Base-by-base conservation (phyloP, 2,113 vertebrate species). In the Ictalurus furcatus region DNA sequence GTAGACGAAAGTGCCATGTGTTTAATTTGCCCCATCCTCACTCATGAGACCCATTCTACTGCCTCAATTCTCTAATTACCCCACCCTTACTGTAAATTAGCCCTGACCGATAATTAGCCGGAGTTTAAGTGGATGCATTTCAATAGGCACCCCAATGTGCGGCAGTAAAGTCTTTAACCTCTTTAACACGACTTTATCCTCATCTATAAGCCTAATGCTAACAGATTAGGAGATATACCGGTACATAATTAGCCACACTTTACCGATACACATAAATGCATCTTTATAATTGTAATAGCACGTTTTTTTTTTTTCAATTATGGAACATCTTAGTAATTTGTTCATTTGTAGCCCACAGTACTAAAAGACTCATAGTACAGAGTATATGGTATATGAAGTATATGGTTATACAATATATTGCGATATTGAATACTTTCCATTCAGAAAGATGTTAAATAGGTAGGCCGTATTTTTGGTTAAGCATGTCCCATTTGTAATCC, bases 51-150 rank as follows among this genome's bases (percentile, higher is more conserved):
- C 90, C 92, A 90, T 93, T 91, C 37, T 86, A 88, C 82, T 86
- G 37, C 90, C 89, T 94, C 92, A 93, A 93, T 93, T 92, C 93
- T 88, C 91, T 95, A 95, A 95, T 96, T 92, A 95, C 91, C 91
- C 91, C 30, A 91, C 92, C 91, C 92, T 93, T 91, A 94, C 94
- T 94, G 93, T 93, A 96, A 94, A 94, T 74, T 91, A 91, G 90
- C 84, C 92, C 92, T 93, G 94, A 90, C 91, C 92, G 90, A 89
- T 95, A 95, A 95, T 88, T 76, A 88, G 81, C 88, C 44, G 4
- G 28, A 54, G 54, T 63, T 85, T 44, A 85, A 37, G n/a, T 28
- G 67, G 67, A 87, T 85, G 87, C 40, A 90, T 93, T 87, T 94
- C 88, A 93, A 94, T 90, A 90, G 91, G 78, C 84, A 67, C 87